A percentile compares a stretch with the other conserved stretches of the same genome.
These are phyloP conservation scores for Neolamprologus falcicula DNA, from an alignment of 2,113 vertebrate genomes.

Conservation along the genomic window DNA sequence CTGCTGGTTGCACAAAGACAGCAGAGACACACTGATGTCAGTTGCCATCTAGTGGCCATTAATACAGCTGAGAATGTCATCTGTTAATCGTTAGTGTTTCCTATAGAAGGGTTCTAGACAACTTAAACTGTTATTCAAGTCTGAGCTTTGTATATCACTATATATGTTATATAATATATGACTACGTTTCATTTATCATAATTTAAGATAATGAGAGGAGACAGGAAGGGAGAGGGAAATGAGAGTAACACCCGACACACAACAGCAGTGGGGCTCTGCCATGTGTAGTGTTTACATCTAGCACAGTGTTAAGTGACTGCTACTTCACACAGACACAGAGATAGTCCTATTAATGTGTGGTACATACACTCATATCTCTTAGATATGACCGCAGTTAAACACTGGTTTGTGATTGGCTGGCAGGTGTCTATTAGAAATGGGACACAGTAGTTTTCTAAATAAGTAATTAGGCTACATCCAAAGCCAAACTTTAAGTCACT, in stretches of 20 bases:
- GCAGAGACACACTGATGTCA: not conserved
- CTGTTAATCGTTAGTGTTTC: not conserved
- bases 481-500: not conserved
- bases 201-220: not conserved
- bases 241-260: not conserved
- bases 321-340: not conserved
- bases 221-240: not conserved
- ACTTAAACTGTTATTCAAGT: not conserved
- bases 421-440: not conserved
- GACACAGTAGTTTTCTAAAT: not conserved
- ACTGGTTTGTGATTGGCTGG: not conserved
- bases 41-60: not conserved
- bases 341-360: not conserved
- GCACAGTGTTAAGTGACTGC: not conserved
- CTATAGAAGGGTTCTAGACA: not conserved
- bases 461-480: not conserved
- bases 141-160: not conserved
- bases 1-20: not conserved
- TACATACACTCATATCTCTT: not conserved
- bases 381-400: not conserved
- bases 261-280: not conserved
- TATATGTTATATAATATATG: not conserved
- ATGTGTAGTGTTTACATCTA: not conserved
- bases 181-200: not conserved
- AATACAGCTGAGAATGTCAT: not conserved